Conservation (phyloP, 2,113 vertebrate genomes). For the Oxyura jamaicensis region DNA sequence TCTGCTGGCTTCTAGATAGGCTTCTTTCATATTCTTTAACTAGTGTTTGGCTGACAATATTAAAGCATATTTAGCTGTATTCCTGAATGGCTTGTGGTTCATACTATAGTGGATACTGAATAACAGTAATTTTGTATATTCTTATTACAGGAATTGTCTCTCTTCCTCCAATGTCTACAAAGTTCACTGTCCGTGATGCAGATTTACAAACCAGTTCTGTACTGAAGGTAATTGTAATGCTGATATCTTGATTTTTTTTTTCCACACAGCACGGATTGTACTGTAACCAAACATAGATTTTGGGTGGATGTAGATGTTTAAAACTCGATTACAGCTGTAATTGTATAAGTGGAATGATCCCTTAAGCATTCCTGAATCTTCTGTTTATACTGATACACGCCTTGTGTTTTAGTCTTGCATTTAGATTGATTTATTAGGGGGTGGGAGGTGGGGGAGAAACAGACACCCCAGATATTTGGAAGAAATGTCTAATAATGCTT, state of each 20-base stretch:
- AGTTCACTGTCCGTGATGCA: neutral
- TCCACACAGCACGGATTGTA: neutral
- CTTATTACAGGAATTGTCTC: constrained; percentile 30
- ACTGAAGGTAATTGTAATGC: constrained; percentile 48
- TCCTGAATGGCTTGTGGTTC: neutral
- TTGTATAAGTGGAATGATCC: neutral
- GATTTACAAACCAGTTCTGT: neutral
- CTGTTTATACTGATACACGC: neutral
- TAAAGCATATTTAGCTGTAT: neutral
- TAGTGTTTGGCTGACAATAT: neutral
- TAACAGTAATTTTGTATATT: neutral
- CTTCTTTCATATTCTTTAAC: neutral
- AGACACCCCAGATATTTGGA: neutral
- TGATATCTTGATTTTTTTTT: neutral
- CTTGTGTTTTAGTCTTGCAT: neutral
- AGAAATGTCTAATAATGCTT: neutral
- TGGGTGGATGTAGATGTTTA: neutral
- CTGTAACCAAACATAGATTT: neutral
- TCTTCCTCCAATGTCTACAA: neutral
- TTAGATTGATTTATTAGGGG: neutral
- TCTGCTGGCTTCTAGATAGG: neutral
- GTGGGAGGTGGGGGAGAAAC: neutral
- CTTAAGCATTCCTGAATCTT: neutral
- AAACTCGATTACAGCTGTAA: neutral
- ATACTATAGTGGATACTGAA: neutral